Base-by-base conservation (phyloP, 2,888 invertebrate genomes). In the Campopleginae sp. region DNA sequence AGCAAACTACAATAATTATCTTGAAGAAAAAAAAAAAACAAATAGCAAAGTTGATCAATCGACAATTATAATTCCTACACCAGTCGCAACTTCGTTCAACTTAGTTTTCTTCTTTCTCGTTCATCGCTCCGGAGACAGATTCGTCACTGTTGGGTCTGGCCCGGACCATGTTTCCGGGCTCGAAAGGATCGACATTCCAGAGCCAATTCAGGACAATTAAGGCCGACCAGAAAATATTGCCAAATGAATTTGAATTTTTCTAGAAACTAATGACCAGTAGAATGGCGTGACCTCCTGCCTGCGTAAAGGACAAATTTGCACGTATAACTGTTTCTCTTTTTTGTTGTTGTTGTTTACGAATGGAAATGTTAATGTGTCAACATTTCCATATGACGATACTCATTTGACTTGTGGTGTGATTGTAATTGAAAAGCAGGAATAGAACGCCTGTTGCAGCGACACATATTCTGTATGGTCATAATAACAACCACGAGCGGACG, bases 361-460 rank as follows among this genome's bases (percentile, higher is more conserved):
- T 71, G 12, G 31, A 51, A 71, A 48, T 48, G 19, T 51, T 51
- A 33, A 48, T 33, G 33, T 31, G 51, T 71, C 27, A 58, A 23
- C 23, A 58, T 58, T 74, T 42, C 19, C 23, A 42, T 27, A 74
- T 10, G 23, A 19, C 58, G 14, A 23, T 54, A 38, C 27, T 58
- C 58, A 31, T 31, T 33, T 51, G 46, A 23, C 48, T 51, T 33
- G 7, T 2, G 33, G 10, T 19, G 23, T 51, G 48, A 31, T 31
- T 48, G 61, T 44, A 78, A 68, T 19, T 68, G 61, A 61, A 68
- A 68, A 54, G 38, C 27, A 23, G 17, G 77, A 54, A 27, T 68
- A 17, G 33, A 65, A 33, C 38, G 76, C 83, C 83, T 85, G 83
- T 83, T 83, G 80, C 76, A 77, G 66, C 48, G 58, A 63, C 46